Evolutionary conservation across 2,113 vertebrate genomes (phyloP).

Genomic region (Mustelus asterias): DNA sequence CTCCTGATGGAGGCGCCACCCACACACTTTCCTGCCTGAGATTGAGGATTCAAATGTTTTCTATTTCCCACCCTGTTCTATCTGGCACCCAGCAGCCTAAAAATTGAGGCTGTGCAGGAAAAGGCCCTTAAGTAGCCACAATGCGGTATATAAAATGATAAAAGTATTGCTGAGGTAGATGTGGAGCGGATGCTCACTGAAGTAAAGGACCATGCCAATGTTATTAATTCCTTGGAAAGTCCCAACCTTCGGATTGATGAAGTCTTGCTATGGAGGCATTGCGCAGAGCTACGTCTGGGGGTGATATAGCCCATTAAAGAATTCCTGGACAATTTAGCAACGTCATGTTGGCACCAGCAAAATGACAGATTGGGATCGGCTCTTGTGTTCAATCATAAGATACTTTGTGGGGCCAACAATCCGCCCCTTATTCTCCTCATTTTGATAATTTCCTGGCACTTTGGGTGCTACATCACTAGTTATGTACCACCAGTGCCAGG

Average conservation of each 20-base stretch:
- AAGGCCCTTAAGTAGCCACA: no score
- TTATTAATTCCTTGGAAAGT: not conserved
- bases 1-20: no score
- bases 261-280: not conserved
- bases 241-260: not conserved
- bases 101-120: no score
- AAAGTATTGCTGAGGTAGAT: no score
- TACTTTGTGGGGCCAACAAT: not conserved
- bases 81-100: no score
- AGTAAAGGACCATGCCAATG: not conserved
- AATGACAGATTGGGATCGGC: not conserved
- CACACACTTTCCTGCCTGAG: no score
- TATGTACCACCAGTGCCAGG: not conserved
- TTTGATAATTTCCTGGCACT: not conserved
- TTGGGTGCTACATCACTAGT: not conserved
- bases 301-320: not conserved
- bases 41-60: no score
- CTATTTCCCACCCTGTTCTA: no score
- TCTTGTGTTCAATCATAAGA: conserved; percentile 7
- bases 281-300: not conserved
- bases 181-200: not conserved
- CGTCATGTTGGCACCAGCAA: not conserved
- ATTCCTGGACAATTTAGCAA: not conserved
- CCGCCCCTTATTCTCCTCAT: not conserved
- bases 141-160: no score